These are phyloP conservation scores for Pteria penguin DNA, from an alignment of 2,888 invertebrate genomes.

Conservation along the genomic window DNA sequence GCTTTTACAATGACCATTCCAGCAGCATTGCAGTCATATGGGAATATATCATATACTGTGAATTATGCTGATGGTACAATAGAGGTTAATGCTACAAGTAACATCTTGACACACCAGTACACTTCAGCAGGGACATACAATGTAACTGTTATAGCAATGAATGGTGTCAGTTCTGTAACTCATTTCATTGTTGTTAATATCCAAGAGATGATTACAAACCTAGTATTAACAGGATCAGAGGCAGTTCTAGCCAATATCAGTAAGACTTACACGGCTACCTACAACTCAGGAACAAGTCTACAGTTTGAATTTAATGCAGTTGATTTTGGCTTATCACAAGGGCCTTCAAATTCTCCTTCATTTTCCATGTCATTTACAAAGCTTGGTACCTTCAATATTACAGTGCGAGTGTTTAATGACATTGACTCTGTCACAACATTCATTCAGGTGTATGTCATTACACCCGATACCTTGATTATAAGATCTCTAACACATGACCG, in stretches of 20 bases:
- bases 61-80: slow-evolving; percentile 49
- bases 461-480: slow-evolving; percentile 38
- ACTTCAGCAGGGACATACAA: slow-evolving; percentile 41
- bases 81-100: slow-evolving; percentile 1
- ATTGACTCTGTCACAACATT: slow-evolving; percentile 30
- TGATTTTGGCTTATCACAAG: slow-evolving; percentile 39
- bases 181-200: slow-evolving; percentile 37
- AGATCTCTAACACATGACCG: slow-evolving; percentile 21
- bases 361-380: slow-evolving; percentile 32
- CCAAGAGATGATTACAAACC: slow-evolving; percentile 42
- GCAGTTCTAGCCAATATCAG: slow-evolving; percentile 32
- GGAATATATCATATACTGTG: slow-evolving; percentile 40
- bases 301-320: slow-evolving; percentile 42
- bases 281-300: slow-evolving; percentile 43
- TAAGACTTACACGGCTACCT: slow-evolving; percentile 39
- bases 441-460: slow-evolving; percentile 42
- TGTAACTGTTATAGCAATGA: slow-evolving; percentile 46
- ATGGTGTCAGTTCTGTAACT: slow-evolving; percentile 43
- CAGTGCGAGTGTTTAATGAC: slow-evolving; percentile 46
- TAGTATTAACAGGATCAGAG: slow-evolving; percentile 39
- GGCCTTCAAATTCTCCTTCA: slow-evolving; percentile 7
- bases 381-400: slow-evolving; percentile 46
- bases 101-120: slow-evolving; percentile 40
- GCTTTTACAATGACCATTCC: slow-evolving; percentile 33
- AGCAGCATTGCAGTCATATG: slow-evolving; percentile 36